Evolutionary conservation across 2,113 vertebrate genomes (phyloP).

Genomic region (Pygoscelis antarcticus): DNA sequence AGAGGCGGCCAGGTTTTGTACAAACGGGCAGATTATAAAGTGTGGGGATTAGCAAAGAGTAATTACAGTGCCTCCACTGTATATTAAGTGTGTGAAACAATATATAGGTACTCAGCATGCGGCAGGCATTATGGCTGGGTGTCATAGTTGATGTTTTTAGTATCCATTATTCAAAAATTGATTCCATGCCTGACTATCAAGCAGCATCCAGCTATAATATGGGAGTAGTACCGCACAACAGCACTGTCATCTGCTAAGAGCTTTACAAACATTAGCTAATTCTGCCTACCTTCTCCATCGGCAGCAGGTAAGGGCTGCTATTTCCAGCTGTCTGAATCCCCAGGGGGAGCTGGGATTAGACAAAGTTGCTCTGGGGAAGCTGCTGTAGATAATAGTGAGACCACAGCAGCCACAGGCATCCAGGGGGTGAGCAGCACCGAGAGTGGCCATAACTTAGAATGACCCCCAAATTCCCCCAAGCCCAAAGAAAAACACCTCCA

Average conservation of each 20-base stretch:
- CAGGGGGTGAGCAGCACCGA: background rate
- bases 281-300: background rate
- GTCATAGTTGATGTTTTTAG: conserved; percentile 61
- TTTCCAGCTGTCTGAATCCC: background rate
- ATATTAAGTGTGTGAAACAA: conserved; percentile 76
- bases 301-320: conserved; percentile 19
- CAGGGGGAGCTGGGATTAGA: background rate
- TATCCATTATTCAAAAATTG: conserved; percentile 73
- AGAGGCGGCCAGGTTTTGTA: conserved; percentile 20
- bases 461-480: background rate
- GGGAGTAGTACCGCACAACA: conserved; percentile 39
- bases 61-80: conserved; percentile 72
- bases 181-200: conserved; percentile 74
- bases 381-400: background rate
- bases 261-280: conserved; percentile 63
- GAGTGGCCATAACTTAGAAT: background rate
- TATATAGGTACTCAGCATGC: background rate
- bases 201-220: conserved; percentile 33
- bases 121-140: conserved; percentile 59
- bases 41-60: conserved; percentile 63
- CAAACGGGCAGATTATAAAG: conserved; percentile 41
- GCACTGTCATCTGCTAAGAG: conserved; percentile 58
- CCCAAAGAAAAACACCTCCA: background rate
- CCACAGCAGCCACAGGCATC: rapidly evolving
- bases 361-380: background rate